phyloP scores from a whole-genome alignment of 2,113 vertebrate species.

The Odontophorus gujanensis region DNA sequence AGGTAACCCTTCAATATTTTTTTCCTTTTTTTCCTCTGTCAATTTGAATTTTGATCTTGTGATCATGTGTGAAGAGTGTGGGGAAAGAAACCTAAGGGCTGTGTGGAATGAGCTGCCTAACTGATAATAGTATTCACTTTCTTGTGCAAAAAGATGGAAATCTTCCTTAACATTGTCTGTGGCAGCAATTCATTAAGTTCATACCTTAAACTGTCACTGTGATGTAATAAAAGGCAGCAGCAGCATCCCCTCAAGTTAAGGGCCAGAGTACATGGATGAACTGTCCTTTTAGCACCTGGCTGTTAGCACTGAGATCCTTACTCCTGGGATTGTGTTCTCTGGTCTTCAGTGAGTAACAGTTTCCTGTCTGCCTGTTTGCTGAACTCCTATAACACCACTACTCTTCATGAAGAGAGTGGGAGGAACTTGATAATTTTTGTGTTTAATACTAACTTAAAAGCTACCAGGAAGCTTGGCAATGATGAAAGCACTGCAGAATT shows the following conservation, averaged over 20 bases:
- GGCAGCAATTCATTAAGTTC: not conserved
- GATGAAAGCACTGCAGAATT: constrained; percentile 1
- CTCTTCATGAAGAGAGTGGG: not conserved
- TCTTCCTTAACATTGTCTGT: not conserved
- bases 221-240: not conserved
- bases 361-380: not conserved
- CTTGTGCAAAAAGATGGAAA: not conserved
- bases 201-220: not conserved
- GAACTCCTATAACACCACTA: too few species aligned
- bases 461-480: not conserved
- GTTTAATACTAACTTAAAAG: not conserved
- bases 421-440: not conserved
- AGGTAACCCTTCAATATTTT: not conserved
- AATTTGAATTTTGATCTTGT: not conserved
- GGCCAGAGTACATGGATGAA: not conserved
- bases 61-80: not conserved
- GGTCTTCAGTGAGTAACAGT: not conserved
- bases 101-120: not conserved
- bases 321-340: not conserved
- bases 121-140: not conserved
- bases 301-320: not conserved
- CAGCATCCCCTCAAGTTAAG: too few species aligned
- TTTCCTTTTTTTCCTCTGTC: not conserved
- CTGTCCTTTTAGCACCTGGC: rapidly evolving
- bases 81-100: not conserved